phyloP scores from a whole-genome alignment of 2,797 vertebrate species.

The Squalus acanthias region DNA sequence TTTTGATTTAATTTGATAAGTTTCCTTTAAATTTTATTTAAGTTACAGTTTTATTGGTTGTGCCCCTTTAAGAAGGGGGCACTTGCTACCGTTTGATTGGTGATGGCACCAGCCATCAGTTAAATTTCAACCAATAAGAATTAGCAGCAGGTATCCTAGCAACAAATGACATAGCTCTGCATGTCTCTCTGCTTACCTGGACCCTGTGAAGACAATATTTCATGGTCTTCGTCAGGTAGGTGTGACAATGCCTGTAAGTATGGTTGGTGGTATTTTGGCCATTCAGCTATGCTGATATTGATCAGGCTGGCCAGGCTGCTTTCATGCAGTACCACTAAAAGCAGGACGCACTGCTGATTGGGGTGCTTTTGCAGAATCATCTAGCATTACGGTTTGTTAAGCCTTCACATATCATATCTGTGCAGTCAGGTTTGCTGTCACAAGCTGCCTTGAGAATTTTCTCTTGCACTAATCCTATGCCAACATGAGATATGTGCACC shows the following conservation, averaged over 20 bases:
- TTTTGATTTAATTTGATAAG: no score
- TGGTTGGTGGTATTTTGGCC: background rate
- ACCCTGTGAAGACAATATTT: background rate
- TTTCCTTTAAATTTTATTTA: no score
- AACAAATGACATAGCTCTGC: background rate
- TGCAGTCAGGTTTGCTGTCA: background rate
- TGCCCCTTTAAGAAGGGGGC: no score
- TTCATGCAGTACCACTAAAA: no score
- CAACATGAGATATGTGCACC: background rate
- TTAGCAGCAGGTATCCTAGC: background rate
- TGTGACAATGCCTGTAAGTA: background rate
- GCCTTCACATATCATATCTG: background rate
- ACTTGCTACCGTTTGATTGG: no score
- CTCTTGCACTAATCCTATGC: background rate
- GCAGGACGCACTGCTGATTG: no score
- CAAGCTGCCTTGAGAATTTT: background rate
- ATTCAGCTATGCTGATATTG: background rate
- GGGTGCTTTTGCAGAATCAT: no score
- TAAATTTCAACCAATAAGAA: no score
- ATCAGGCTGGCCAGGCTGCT: no score
- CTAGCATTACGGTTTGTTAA: background rate
- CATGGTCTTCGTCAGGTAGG: background rate
- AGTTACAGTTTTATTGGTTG: no score
- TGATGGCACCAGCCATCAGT: no score
- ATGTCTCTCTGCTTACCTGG: background rate